Percentiles rank a stretch among this genome's conserved stretches.
Evolutionary conservation across 2,113 vertebrate species (phyloP).

Genomic region (Tyto alba): DNA sequence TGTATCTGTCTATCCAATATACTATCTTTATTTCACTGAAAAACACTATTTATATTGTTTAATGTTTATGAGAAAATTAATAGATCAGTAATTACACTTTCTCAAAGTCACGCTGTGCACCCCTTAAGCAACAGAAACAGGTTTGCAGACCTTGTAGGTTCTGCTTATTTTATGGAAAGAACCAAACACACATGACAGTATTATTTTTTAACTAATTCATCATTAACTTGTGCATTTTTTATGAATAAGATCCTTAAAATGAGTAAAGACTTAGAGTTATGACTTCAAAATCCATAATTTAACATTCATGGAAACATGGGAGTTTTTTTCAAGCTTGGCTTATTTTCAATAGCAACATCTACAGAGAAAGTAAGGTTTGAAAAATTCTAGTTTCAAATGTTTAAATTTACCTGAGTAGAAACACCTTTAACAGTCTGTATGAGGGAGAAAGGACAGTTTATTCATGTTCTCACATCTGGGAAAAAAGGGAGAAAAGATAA

Average conservation of each 20-base stretch:
- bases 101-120: background rate
- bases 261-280: background rate
- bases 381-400: background rate
- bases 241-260: background rate
- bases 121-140: background rate
- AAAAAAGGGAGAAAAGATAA: background rate
- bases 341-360: background rate
- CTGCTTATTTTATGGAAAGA: background rate
- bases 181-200: background rate
- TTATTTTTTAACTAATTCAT: background rate
- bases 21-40: background rate
- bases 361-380: background rate
- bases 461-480: background rate
- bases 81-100: background rate
- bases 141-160: background rate
- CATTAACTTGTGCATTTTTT: background rate
- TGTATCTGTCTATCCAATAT: background rate
- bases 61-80: background rate
- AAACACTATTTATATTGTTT: background rate
- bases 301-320: background rate
- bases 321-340: background rate
- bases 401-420: background rate
- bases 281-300: slow-evolving; percentile 18
- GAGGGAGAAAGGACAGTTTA: background rate
- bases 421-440: background rate